Percentiles rank a stretch among this genome's conserved stretches.
Evolutionary conservation across 2,797 vertebrate species (phyloP).

Genomic region (Bradypus variegatus): DNA sequence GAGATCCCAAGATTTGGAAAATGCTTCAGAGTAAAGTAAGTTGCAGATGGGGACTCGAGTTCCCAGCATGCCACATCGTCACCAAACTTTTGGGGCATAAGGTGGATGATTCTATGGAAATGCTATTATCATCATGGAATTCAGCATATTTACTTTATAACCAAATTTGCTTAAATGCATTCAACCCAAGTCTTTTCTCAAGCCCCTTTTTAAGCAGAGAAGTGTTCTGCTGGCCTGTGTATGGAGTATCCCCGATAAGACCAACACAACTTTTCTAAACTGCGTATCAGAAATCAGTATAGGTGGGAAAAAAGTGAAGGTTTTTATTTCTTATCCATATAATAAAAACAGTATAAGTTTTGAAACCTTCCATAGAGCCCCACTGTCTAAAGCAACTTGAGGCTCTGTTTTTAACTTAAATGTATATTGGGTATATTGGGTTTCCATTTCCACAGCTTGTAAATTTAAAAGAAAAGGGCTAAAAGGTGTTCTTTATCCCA

Average conservation of each 20-base stretch:
- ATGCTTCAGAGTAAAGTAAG: neutral
- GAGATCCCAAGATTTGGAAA: neutral
- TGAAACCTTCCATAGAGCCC: neutral
- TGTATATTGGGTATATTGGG: neutral
- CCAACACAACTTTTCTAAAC: neutral
- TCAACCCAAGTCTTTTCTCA: neutral
- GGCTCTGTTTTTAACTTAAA: too few relatives aligned
- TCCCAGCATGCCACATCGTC: neutral
- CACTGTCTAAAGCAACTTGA: neutral
- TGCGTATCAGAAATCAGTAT: neutral
- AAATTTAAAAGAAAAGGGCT: neutral
- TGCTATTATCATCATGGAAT: neutral
- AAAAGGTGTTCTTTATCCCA: neutral
- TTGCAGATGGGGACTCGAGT: neutral
- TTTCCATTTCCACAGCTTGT: neutral
- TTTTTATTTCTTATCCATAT: neutral
- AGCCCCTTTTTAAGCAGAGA: neutral
- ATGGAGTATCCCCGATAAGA: neutral
- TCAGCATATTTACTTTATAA: neutral
- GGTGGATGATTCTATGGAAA: neutral
- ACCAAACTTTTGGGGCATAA: neutral
- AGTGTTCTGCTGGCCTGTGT: neutral
- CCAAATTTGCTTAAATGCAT: neutral
- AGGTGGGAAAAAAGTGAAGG: neutral
- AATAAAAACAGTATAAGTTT: neutral